These are phyloP conservation scores for Ciconia stormi DNA, from an alignment of 2,113 vertebrate species.

Conservation along the genomic window DNA sequence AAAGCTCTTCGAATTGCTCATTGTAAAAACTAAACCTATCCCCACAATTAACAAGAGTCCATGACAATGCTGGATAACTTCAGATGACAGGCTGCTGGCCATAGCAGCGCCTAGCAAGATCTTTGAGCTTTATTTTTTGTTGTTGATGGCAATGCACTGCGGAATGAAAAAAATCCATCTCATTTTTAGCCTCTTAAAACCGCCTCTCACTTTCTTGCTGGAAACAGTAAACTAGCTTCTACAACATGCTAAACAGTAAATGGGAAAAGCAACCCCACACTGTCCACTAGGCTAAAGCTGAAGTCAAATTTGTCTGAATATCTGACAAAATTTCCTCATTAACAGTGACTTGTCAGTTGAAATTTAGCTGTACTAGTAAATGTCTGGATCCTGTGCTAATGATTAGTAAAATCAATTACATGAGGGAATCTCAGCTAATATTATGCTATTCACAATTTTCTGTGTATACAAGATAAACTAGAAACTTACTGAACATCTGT, in stretches of 20 bases:
- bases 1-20: not conserved
- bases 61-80: not conserved
- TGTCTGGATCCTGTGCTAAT: not conserved
- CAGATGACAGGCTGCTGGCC: not conserved
- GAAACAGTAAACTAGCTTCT: not conserved
- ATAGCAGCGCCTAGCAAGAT: not conserved
- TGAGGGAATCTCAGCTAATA: not conserved
- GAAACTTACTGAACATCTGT: not conserved
- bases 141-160: not conserved
- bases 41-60: not conserved
- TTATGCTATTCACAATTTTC: not conserved
- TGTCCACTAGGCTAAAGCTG: not conserved
- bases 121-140: not conserved
- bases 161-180: not conserved
- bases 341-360: not conserved
- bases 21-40: not conserved
- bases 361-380: not conserved
- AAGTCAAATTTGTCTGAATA: not conserved
- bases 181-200: not conserved
- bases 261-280: not conserved
- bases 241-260: not conserved
- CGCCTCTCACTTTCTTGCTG: not conserved
- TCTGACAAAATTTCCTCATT: not conserved
- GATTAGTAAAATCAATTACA: not conserved
- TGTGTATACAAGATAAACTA: not conserved